Evolutionary conservation across 2,797 vertebrate genomes (phyloP), one percentile per base, ranked within the genome.

Genomic region (Acanthiza pusilla): DNA sequence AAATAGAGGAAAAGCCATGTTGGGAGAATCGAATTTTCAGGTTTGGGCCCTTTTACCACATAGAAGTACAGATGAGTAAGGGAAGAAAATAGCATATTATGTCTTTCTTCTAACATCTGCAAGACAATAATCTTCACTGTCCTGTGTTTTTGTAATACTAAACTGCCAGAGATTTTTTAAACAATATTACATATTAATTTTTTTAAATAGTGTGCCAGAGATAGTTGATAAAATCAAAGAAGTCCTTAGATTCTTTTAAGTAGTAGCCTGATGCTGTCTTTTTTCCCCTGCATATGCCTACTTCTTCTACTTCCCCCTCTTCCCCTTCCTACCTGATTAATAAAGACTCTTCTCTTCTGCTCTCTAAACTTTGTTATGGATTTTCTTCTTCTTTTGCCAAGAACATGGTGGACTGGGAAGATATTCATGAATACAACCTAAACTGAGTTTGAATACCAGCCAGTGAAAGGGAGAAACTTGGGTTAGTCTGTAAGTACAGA

Each of bases 391-490:
- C 65, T 32, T 81, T 87, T 95, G 47, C 55, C 62, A 76, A 82
- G 89, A 78, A 61, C 34, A 16, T 79, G 87, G 47, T 81, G 77
- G 85, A 72, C 62, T 85, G 89, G 83, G 54, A 91, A 82, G 93
- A 81, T 84, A 72, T 6, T 86, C 16, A 70, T 75, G 62, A 93
- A n/a, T 89, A 75, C 74, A 89, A 27, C 54, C 77, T 79, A 89
- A 88, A 76, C 48, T 81, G 87, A 87, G 45, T 85, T 91, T 89
- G 84, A 91, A 47, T 85, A 91, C 71, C 58, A 89, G 29, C 91
- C 93, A 92, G 55, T 91, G 78, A 89, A 89, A 95, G 91, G 76
- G 72, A 86, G 38, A 93, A 93, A 85, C 70, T 88, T 85, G 62
- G 11, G 74, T 93, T 92, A 87, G 81, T 87, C 74, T 94, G 45